Conservation (phyloP, 2,888 invertebrate genomes). For the Athripsodes cinereus region DNA sequence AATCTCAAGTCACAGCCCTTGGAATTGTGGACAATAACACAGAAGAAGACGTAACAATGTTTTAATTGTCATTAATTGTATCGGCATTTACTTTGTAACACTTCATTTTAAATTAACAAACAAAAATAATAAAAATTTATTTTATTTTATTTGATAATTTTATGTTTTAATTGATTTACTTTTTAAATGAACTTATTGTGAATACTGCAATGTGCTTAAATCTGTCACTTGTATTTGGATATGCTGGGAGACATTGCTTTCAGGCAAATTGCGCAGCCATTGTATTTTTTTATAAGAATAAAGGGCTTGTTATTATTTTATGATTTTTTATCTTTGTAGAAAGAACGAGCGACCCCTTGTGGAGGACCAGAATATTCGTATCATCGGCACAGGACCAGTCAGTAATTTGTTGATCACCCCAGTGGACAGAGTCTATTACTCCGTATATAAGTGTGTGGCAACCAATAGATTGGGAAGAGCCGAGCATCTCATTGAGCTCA, state of each 20-base stretch:
- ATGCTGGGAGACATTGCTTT: not conserved
- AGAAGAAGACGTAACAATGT: no score
- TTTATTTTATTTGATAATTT: no score
- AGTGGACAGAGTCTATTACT: conserved; percentile 58
- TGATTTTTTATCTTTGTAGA: conserved; percentile 2
- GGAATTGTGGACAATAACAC: no score
- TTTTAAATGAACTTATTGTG: no score
- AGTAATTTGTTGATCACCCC: conserved; percentile 69
- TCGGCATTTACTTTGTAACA: no score
- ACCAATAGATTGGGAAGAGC: conserved; percentile 67
- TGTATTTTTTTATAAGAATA: not conserved
- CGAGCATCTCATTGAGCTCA: conserved; percentile 62
- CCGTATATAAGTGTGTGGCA: conserved; percentile 75
- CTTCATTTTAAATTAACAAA: no score
- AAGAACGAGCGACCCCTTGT: conserved; percentile 50
- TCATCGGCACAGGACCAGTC: conserved; percentile 62
- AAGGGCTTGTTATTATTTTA: not conserved
- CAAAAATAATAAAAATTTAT: no score
- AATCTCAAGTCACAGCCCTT: no score
- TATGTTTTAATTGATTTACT: no score
- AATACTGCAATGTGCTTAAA: no score
- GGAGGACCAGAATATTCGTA: conserved; percentile 53
- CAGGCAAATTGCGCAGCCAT: not conserved
- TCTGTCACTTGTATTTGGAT: no score
- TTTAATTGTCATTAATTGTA: no score